Evolutionary conservation across 2,113 vertebrate genomes (phyloP).

Genomic region (Gavia stellata): DNA sequence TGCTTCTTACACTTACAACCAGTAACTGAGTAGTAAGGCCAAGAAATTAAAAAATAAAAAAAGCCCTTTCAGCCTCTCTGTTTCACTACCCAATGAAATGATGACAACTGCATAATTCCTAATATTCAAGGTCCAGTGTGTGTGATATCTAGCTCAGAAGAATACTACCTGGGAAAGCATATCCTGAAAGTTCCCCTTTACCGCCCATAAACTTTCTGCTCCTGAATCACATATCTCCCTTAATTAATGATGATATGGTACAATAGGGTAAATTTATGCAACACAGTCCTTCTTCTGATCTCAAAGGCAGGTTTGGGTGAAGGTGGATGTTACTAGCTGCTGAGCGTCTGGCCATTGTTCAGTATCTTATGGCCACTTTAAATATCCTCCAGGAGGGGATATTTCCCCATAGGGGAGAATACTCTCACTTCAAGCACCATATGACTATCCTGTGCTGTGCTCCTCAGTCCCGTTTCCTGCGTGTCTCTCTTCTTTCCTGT

Average conservation of each 20-base stretch:
- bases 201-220: not conserved
- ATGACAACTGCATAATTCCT: slow-evolving; percentile 64
- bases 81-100: slow-evolving; percentile 60
- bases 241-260: not conserved
- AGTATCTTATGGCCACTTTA: not conserved
- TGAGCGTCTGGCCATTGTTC: not conserved
- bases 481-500: not conserved
- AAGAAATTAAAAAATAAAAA: not conserved
- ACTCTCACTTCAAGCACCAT: not conserved
- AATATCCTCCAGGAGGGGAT: not conserved
- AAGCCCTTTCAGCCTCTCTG: not conserved
- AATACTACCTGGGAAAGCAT: not conserved
- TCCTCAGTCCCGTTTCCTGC: not conserved
- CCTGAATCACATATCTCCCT: not conserved
- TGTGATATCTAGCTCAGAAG: not conserved
- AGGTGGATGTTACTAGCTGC: not conserved
- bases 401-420: not conserved
- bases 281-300: not conserved
- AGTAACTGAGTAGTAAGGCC: not conserved
- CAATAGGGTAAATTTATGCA: not conserved
- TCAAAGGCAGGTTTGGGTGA: not conserved
- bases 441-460: no score
- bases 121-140: slow-evolving; percentile 65
- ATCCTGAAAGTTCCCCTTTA: not conserved
- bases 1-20: not conserved